These are phyloP conservation scores for Tachina grossa DNA, from an alignment of 2,888 invertebrate species.

Conservation along the genomic window DNA sequence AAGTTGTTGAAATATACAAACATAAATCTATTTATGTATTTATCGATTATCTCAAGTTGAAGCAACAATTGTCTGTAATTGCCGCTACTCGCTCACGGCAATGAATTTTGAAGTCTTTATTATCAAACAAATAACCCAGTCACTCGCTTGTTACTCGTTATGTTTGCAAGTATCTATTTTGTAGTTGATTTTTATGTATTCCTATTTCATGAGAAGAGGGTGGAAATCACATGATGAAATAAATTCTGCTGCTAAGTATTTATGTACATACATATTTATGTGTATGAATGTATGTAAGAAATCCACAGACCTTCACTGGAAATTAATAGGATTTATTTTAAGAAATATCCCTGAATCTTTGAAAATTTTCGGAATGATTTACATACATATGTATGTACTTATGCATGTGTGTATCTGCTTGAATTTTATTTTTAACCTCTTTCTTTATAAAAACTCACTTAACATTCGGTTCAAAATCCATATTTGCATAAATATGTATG, in stretches of 20 bases:
- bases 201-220: not conserved
- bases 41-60: not conserved
- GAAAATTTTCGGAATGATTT: no score
- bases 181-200: slow-evolving; percentile 13
- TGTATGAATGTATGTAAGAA: no score
- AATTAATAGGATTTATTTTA: no score
- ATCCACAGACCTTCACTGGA: no score
- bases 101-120: slow-evolving; percentile 12
- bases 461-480: slow-evolving; percentile 12
- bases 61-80: not conserved
- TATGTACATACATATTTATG: no score
- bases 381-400: no score
- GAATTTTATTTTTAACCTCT: not conserved
- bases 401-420: not conserved
- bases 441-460: not conserved
- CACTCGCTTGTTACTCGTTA: not conserved
- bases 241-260: no score
- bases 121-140: not conserved
- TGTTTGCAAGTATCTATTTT: not conserved
- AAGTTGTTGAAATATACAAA: not conserved
- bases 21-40: not conserved
- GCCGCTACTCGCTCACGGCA: not conserved
- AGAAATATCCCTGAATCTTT: no score
- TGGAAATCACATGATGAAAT: not conserved
- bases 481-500: not conserved